A percentile compares a stretch with the other conserved stretches of the same genome.
These are phyloP conservation scores for Anarsia innoxiella DNA, from an alignment of 2,888 invertebrate genomes.

Conservation along the genomic window DNA sequence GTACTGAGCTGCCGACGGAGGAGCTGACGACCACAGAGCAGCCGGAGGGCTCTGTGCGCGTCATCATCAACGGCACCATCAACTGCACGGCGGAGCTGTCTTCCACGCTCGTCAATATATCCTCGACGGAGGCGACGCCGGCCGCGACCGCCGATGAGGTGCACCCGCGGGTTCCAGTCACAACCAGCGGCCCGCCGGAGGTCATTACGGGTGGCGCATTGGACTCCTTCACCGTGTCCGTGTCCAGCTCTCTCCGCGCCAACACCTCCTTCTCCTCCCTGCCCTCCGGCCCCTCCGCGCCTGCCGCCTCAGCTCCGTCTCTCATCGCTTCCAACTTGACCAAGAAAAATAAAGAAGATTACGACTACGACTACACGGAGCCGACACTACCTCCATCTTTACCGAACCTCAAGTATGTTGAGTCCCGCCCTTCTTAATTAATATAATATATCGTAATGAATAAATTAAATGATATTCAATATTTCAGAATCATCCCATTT, in stretches of 20 bases:
- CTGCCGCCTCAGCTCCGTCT: conserved; percentile 26
- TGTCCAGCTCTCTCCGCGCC: conserved; percentile 67
- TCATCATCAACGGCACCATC: conserved; percentile 61
- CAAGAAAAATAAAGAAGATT: conserved; percentile 75
- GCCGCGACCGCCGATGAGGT: conserved; percentile 32
- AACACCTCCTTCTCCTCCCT: conserved; percentile 48
- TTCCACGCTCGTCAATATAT: conserved; percentile 32
- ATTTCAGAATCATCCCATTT: conserved; percentile 88
- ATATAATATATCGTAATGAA: not conserved
- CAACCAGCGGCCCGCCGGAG: conserved; percentile 47
- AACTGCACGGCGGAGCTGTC: conserved; percentile 66
- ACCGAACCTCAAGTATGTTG: conserved; percentile 82
- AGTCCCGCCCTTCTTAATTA: not conserved
- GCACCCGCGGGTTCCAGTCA: conserved; percentile 53
- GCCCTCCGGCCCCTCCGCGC: conserved; percentile 24
- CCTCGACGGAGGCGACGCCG: conserved; percentile 38
- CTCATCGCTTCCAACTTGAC: conserved; percentile 60
- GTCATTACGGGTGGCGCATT: too few species aligned
- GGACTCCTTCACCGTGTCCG: conserved; percentile 74
- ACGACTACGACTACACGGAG: conserved; percentile 81
- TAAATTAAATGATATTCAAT: not conserved
- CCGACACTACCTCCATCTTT: conserved; percentile 87
- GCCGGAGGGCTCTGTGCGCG: conserved; percentile 50
- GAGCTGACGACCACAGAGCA: conserved; percentile 38
- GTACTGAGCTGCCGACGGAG: not conserved